Base-by-base conservation (phyloP, 2,797 vertebrate genomes). In the Emys orbicularis region DNA sequence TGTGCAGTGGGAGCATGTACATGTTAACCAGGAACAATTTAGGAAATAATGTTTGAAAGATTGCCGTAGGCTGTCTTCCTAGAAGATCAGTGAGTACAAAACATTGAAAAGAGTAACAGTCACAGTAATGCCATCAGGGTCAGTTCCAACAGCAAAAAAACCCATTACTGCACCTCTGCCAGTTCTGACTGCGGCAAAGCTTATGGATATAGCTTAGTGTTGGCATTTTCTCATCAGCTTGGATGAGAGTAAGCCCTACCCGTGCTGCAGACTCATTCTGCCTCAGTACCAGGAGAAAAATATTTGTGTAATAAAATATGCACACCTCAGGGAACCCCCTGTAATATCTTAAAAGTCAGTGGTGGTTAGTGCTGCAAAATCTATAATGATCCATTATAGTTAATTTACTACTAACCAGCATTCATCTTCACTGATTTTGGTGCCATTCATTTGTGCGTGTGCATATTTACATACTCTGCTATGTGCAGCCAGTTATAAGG, bases 31-130 rank as follows among this genome's bases (percentile, higher is more conserved):
- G 27, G 8, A 4, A 31, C 5, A 0, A 2, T 74, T 86, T 57
- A 91, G 19, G 18, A 90, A 93, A 57, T 3, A 31, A 31, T 47
- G 12, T 12, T 90, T 34, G 21, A 12, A 5, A 12, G 15, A 41
- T 1, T 15, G 4, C 2, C 44, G 3, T 83, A 37, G 41, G 13
- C 27, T 86, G 8, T 59, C n/a, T 96, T 80, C 82, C 87, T 65
- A 90, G 81, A 94, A 86, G 49, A 84, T 54, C 77, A 88, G 29
- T 53, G 89, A 80, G 23, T 85, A 41, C 2, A 81, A 93, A 95
- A 79, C 61, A 88, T 19, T 88, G 72, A 88, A 90, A 92, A 87
- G 19, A 93, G 84, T 91, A 96, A 80, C 13, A 85, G 29, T 54
- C 72, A 37, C 23, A 49, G 72, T 54, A 81, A 19, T 81, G 19